Evolutionary conservation across 2,797 vertebrate genomes (phyloP).

Genomic region (Morelia viridis): DNA sequence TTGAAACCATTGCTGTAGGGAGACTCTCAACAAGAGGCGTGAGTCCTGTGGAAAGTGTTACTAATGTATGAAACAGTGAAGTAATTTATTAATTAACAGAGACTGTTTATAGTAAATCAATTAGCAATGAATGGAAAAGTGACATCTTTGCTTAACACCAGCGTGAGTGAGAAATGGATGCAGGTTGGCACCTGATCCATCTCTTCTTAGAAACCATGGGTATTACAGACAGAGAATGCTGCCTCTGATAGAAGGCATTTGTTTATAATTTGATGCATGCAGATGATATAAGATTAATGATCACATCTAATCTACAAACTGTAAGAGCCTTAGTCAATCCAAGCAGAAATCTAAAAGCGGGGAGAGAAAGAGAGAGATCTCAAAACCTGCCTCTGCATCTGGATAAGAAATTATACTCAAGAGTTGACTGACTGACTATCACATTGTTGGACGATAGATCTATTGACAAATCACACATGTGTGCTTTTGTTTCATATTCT

Average conservation of each 20-base stretch:
- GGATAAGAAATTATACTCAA: not conserved
- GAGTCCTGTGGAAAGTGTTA: not conserved
- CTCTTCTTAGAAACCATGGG: constrained; percentile 3
- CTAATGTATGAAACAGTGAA: not conserved
- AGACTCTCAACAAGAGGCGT: not conserved
- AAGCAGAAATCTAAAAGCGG: not conserved
- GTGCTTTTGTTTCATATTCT: not conserved
- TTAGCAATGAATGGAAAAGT: constrained; percentile 25
- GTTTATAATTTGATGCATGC: constrained; percentile 6
- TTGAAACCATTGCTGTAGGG: not conserved
- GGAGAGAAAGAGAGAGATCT: not conserved
- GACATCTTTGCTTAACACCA: constrained; percentile 26
- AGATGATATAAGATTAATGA: constrained; percentile 10
- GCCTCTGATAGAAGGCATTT: constrained; percentile 9
- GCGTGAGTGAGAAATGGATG: constrained; percentile 29
- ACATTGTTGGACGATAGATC: not conserved
- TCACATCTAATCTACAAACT: not conserved
- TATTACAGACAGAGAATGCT: constrained; percentile 8
- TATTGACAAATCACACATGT: not conserved
- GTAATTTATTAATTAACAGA: constrained; percentile 24
- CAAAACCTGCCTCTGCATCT: not conserved
- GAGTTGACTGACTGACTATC: not conserved
- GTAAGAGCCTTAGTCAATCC: not conserved
- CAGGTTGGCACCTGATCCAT: constrained; percentile 31
- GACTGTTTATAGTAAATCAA: constrained; percentile 31